Evolutionary conservation across 2,113 vertebrate species (phyloP).

Genomic region (Chloroceryle aenea): DNA sequence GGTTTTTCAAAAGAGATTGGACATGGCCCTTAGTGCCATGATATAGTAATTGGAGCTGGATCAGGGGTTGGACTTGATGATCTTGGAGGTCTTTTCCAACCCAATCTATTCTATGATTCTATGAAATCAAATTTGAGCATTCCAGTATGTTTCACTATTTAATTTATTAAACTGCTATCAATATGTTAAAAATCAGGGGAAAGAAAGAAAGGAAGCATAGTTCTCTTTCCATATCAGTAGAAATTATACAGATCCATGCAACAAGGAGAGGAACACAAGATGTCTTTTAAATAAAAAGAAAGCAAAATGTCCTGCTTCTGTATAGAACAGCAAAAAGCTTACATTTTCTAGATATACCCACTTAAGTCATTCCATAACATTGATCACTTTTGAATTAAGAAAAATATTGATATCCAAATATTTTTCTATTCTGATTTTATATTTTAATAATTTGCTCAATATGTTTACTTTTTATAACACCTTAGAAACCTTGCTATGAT

Average conservation of each 20-base stretch:
- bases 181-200: not conserved
- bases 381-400: not conserved
- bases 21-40: too few species aligned
- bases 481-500: not conserved
- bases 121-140: not conserved
- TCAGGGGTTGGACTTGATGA: too few species aligned
- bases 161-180: not conserved
- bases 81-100: too few species aligned
- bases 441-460: not conserved
- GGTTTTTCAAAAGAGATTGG: too few species aligned
- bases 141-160: not conserved
- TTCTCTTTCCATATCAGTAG: not conserved
- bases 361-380: not conserved
- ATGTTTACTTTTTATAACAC: not conserved
- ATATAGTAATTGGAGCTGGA: too few species aligned
- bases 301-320: not conserved
- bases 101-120: too few species aligned
- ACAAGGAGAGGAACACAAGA: not conserved
- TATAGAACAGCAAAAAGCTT: not conserved
- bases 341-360: not conserved
- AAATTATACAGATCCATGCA: not conserved
- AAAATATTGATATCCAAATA: not conserved
- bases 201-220: not conserved
- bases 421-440: not conserved
- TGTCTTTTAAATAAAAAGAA: not conserved